Evolutionary conservation across 37 sponge, comb jelly and placozoan genomes (phyloP).

Genomic region (Aphrocallistes beatrix): DNA sequence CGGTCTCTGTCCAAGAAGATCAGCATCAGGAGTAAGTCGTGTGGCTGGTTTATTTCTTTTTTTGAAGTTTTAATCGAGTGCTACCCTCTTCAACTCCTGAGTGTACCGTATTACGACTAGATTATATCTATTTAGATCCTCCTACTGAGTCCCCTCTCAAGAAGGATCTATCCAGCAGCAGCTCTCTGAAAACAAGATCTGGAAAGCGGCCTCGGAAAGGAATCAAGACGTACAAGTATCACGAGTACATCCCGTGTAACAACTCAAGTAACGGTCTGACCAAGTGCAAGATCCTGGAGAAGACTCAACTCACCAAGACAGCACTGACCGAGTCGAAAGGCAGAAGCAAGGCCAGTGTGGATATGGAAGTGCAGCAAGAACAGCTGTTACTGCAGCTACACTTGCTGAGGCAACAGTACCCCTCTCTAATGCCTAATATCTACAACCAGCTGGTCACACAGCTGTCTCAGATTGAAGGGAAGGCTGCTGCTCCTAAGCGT

Average conservation of each 20-base stretch:
- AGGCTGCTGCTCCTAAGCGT: neutral
- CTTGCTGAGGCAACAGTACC: neutral
- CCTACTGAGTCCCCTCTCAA: neutral
- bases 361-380: neutral
- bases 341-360: neutral
- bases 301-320: neutral
- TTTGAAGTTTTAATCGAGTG: no score
- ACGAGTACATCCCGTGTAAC: neutral
- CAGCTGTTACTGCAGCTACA: neutral
- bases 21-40: neutral
- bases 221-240: neutral
- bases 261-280: neutral
- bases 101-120: no score
- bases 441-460: constrained; percentile 1
- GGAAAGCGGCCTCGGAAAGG: neutral
- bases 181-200: constrained; percentile 9
- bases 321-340: neutral
- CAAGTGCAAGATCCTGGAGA: neutral
- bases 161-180: constrained; percentile 6
- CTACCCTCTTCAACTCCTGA: no score
- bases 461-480: constrained; percentile 3
- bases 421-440: neutral
- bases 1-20: neutral
- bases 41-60: no score
- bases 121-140: neutral